Base-by-base conservation (phyloP, 2,113 vertebrate genomes). In the Bubalus kerabau region DNA sequence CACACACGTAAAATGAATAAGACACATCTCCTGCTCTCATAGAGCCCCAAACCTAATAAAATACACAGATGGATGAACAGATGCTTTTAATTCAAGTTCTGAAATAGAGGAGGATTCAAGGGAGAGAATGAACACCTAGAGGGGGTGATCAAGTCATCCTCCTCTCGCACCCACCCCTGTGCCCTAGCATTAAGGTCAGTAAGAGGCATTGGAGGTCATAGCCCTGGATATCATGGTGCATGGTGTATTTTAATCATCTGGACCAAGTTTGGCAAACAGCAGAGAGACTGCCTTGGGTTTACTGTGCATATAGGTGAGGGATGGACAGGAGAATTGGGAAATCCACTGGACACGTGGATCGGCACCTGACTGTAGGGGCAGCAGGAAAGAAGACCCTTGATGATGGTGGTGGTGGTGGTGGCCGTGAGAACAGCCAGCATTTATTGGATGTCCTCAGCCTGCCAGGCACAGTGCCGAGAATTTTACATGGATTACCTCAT, bases 331-430 rank as follows among this genome's bases (percentile, higher is more conserved):
- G 46, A 83, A 40, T 0, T 57, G 28, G 54, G 28, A n/a, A 40
- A n/a, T 28, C 56, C 23, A 0, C 16, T 4, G 1, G 36, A 40
- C 8, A 3, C 8, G 1, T 24, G 17, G 46, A 0, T 52, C 50
- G 62, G 46, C 67, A 48, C 48, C 60, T 62, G 46, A n/a, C 32
- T 24, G 23, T 14, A 48, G 64, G 80, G 28, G 32, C 21, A 5
- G 12, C 36, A 17, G 2, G n/a, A 50, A 80, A 78, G 80, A 95
- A 56, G 46, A 76, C 60, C 60, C 19, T 14, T n/a, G 3, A 4
- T 15, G 13, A 2, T 14, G 3, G 1, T 7, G 9, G 6, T 10
- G 43, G 3, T 2, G n/a, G n/a, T 10, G 43, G 3, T 2, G n/a
- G n/a, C 46, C 12, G 13, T 40, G 46, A 82, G 12, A 46, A 50